phyloP scores from a whole-genome alignment of 2,113 vertebrate genomes.

The Channa argus region DNA sequence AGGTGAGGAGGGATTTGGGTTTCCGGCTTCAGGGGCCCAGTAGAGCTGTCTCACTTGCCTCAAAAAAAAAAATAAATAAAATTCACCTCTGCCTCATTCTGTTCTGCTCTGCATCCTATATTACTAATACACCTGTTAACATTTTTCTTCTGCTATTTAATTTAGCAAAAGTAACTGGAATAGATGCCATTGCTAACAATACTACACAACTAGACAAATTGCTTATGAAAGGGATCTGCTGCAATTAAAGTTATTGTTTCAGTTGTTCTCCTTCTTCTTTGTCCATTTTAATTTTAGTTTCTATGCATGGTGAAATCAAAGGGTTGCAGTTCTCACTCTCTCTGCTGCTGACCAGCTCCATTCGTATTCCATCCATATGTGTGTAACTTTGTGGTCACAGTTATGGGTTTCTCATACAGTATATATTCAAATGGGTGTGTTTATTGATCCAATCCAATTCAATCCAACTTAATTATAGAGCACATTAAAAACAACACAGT shows the following conservation, averaged over 20 bases:
- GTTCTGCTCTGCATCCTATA: constrained; percentile 33
- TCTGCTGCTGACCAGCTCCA: neutral
- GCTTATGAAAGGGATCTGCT: neutral
- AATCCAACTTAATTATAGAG: no score
- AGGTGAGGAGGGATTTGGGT: constrained; percentile 79
- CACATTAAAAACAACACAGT: no score
- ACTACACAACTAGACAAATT: neutral
- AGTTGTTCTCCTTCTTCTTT: neutral
- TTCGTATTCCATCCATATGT: neutral
- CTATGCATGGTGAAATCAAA: neutral
- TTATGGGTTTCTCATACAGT: neutral
- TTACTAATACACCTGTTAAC: constrained; percentile 40
- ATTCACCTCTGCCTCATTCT: constrained; percentile 36
- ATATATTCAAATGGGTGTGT: no score
- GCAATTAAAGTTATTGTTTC: neutral
- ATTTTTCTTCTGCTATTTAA: neutral
- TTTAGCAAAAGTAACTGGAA: neutral
- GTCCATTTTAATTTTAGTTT: neutral
- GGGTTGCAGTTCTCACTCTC: neutral
- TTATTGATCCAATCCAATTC: no score
- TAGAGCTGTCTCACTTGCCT: constrained; percentile 60
- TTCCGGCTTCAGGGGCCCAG: constrained; percentile 76
- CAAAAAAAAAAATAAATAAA: constrained; percentile 22
- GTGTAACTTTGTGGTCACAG: neutral
- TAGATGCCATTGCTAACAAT: neutral